Evolutionary conservation across 2,888 invertebrate species (phyloP).

Genomic region (Xanthorhoe spadicearia): DNA sequence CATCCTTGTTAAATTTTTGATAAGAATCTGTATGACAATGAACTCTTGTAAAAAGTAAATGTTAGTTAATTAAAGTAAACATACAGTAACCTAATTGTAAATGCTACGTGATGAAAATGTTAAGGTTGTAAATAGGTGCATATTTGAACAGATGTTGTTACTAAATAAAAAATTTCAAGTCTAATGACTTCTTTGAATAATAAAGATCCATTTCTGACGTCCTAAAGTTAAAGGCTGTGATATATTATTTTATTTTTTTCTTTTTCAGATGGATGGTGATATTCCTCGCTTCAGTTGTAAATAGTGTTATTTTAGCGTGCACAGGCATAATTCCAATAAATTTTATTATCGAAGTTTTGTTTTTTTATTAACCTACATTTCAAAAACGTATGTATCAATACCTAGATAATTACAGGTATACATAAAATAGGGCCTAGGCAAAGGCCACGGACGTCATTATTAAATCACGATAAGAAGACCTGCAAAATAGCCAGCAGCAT

Average conservation of each 20-base stretch:
- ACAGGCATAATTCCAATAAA: constrained; percentile 75
- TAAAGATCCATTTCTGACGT: constrained; percentile 58
- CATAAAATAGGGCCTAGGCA: neutral
- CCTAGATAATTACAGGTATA: no score
- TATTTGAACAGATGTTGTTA: constrained; percentile 24
- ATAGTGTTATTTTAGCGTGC: constrained; percentile 72
- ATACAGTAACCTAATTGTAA: neutral
- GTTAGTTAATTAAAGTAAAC: no score
- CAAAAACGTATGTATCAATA: neutral
- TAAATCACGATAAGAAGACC: no score
- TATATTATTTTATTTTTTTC: constrained; percentile 72
- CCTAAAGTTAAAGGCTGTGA: constrained; percentile 61
- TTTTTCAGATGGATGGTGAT: constrained; percentile 71
- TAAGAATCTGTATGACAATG: constrained; percentile 1
- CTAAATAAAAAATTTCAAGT: neutral
- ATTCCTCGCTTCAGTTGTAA: constrained; percentile 69
- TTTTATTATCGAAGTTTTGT: constrained; percentile 43
- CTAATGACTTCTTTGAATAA: neutral
- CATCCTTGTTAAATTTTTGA: neutral
- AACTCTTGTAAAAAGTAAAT: neutral
- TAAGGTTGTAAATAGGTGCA: constrained; percentile 1
- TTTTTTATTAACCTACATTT: constrained; percentile 1
- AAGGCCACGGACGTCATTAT: neutral
- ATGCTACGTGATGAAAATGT: neutral
- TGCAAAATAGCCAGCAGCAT: no score